These are phyloP conservation scores for Xiphophorus hellerii DNA, from an alignment of 2,113 vertebrate genomes.

Conservation along the genomic window DNA sequence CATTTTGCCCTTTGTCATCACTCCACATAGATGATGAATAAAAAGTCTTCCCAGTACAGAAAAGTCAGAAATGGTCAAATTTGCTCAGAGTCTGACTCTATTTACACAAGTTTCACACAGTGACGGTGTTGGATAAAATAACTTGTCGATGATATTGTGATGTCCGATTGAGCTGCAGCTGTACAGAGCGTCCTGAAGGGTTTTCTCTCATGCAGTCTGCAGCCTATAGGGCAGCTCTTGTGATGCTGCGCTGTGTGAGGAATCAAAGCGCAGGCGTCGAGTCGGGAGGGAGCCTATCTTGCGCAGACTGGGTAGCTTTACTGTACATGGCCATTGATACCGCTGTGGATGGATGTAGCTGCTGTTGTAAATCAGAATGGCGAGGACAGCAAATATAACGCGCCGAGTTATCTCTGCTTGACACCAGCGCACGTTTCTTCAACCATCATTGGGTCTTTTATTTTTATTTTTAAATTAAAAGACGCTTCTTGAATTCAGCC, in stretches of 20 bases:
- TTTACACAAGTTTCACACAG: no score
- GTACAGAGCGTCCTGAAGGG: slow-evolving; percentile 9
- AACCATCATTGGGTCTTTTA: slow-evolving; percentile 37
- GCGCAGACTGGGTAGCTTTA: slow-evolving; percentile 64
- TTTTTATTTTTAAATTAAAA: slow-evolving; percentile 6
- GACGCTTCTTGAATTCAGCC: slow-evolving; percentile 29
- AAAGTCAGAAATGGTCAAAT: no score
- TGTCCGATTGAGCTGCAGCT: slow-evolving; percentile 15
- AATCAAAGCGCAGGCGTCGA: slow-evolving; percentile 82
- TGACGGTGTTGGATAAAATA: not conserved
- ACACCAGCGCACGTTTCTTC: slow-evolving; percentile 43
- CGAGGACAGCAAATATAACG: slow-evolving; percentile 59
- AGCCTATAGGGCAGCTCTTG: slow-evolving; percentile 47
- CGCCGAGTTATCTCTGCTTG: slow-evolving; percentile 61
- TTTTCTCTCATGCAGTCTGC: slow-evolving; percentile 24
- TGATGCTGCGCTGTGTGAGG: slow-evolving; percentile 66
- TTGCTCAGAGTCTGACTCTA: no score
- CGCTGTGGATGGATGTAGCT: slow-evolving; percentile 69
- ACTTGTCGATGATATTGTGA: not conserved
- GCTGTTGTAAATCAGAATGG: slow-evolving; percentile 75
- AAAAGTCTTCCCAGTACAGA: no score
- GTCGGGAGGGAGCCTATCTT: slow-evolving; percentile 67
- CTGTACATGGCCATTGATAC: slow-evolving; percentile 77
- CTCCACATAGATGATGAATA: no score
- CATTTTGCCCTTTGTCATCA: no score